Conservation (phyloP, 2,888 invertebrate species). For the Augiades crinisus region DNA sequence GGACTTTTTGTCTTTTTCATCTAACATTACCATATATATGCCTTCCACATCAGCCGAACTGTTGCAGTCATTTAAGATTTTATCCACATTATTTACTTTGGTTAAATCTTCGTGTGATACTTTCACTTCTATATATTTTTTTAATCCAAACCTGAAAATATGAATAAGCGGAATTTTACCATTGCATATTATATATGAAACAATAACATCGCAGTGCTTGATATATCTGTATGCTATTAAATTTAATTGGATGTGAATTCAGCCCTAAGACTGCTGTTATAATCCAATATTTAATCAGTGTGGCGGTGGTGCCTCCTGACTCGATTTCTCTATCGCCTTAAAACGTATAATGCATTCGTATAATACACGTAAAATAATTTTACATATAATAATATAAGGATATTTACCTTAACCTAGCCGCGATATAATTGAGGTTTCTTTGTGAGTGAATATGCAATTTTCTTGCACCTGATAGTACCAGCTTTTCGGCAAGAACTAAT, state of each 20-base stretch:
- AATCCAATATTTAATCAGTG: too few relatives aligned
- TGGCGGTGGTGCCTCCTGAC: too few relatives aligned
- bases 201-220: too few relatives aligned
- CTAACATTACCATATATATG: background rate
- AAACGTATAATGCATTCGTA: too few relatives aligned
- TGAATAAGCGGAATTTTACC: background rate
- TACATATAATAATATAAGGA: too few relatives aligned
- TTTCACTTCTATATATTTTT: background rate
- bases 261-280: too few relatives aligned
- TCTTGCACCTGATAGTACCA: background rate
- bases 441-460: slow-evolving; percentile 3
- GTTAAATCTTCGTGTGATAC: background rate
- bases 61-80: background rate
- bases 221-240: too few relatives aligned
- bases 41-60: background rate
- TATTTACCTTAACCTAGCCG: background rate
- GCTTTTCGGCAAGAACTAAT: slow-evolving; percentile 1
- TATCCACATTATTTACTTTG: background rate
- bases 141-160: slow-evolving; percentile 1
- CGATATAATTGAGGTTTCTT: background rate
- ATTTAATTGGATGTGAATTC: too few relatives aligned
- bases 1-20: background rate
- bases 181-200: too few relatives aligned
- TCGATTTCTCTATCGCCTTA: too few relatives aligned
- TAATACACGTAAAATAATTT: too few relatives aligned